phyloP scores from a whole-genome alignment of 2,888 invertebrate species.

The Diabrotica balteata region DNA sequence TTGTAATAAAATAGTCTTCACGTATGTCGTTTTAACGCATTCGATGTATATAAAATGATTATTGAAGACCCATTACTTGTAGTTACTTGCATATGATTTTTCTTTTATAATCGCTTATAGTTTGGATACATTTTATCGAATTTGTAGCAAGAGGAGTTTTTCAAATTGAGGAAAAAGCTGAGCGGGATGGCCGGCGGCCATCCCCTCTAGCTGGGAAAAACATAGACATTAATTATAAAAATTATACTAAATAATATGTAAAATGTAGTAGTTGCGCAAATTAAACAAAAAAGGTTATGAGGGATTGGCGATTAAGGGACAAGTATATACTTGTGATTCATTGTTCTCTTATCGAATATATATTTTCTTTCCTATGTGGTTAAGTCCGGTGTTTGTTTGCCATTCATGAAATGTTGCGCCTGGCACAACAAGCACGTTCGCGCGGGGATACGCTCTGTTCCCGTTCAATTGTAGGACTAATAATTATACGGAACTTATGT shows the following conservation, averaged over 20 bases:
- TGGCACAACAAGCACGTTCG: conserved; percentile 52
- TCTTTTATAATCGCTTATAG: conserved; percentile 59
- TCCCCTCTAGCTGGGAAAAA: conserved; percentile 45
- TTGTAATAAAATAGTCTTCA: conserved; percentile 37
- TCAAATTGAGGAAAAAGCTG: conserved; percentile 29
- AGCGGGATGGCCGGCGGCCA: conserved; percentile 42
- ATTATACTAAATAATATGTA: conserved; percentile 52
- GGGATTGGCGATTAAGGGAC: conserved; percentile 59
- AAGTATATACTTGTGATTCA: conserved; percentile 57
- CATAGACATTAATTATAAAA: conserved; percentile 55
- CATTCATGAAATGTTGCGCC: conserved; percentile 46
- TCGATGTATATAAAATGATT: conserved; percentile 54
- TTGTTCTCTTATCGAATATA: conserved; percentile 60
- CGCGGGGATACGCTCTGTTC: conserved; percentile 47
- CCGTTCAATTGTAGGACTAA: conserved; percentile 59
- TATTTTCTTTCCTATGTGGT: conserved; percentile 54
- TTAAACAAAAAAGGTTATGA: conserved; percentile 39
- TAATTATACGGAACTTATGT: conserved; percentile 66
- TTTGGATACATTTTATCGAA: conserved; percentile 47
- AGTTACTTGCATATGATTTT: conserved; percentile 58
- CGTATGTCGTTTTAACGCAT: conserved; percentile 49
- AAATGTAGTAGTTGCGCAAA: conserved; percentile 56
- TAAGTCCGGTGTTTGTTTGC: conserved; percentile 52
- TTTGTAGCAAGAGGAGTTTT: conserved; percentile 36
- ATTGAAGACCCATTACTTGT: conserved; percentile 47